A percentile compares a stretch with the other conserved stretches of the same genome.
Conservation (phyloP, 2,888 invertebrate species). For the Patella ulyssiponensis region DNA sequence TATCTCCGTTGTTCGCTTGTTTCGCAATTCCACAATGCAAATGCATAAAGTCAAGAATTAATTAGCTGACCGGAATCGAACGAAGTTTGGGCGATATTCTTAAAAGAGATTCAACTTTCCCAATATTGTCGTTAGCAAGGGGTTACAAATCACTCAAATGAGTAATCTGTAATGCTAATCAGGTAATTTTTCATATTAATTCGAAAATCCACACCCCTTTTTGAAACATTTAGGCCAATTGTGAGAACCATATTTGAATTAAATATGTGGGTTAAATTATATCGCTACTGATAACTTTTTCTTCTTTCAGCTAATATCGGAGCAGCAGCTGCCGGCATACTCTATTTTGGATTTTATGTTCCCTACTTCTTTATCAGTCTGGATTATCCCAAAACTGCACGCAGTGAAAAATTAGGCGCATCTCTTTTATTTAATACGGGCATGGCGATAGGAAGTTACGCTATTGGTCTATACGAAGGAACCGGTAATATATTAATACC, state of each 20-base stretch:
- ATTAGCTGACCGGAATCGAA: no score
- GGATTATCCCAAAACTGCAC: background rate
- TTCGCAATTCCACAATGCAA: no score
- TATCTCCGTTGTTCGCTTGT: no score
- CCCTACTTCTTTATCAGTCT: constrained; percentile 80
- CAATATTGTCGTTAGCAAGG: no score
- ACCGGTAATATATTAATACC: constrained; percentile 73
- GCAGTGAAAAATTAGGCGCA: constrained; percentile 64
- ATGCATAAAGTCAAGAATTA: no score
- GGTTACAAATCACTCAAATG: no score
- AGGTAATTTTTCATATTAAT: no score
- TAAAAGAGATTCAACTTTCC: no score
- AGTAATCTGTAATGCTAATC: no score
- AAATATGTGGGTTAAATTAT: background rate
- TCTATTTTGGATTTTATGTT: constrained; percentile 83
- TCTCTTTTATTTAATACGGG: constrained; percentile 84
- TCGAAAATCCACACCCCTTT: no score
- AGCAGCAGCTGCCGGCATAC: constrained; percentile 82
- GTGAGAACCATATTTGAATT: background rate
- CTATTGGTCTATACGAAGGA: constrained; percentile 82
- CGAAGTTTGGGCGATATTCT: no score
- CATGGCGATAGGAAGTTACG: constrained; percentile 84
- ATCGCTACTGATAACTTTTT: background rate
- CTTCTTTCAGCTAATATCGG: constrained; percentile 81
- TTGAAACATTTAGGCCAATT: no score